phyloP scores from a whole-genome alignment of 2,888 invertebrate species.

The Fragum fragum region DNA sequence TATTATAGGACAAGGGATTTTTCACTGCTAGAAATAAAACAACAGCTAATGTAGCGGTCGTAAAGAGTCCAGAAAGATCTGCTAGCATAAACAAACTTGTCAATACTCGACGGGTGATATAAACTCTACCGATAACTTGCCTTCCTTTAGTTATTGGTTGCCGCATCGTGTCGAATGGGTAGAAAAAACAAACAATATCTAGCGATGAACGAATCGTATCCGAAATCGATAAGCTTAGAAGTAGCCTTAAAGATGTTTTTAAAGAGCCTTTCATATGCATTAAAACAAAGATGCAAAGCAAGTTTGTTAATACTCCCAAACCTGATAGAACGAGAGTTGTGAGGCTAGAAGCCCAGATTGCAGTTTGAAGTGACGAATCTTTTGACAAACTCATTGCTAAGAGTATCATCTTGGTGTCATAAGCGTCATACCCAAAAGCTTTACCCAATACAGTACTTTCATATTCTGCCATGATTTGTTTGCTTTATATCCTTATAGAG shows the following conservation, averaged over 20 bases:
- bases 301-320: neutral
- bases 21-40: neutral
- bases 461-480: too few relatives aligned
- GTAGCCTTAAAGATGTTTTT: neutral
- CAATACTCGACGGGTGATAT: neutral
- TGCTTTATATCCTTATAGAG: too few relatives aligned
- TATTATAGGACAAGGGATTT: neutral
- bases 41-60: neutral
- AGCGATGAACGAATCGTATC: neutral
- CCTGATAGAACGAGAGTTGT: neutral
- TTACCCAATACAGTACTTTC: too few relatives aligned
- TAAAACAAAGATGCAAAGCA: neutral
- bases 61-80: neutral
- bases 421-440: too few relatives aligned
- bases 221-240: neutral
- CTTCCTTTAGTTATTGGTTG: neutral
- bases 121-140: too few relatives aligned
- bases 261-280: neutral
- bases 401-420: too few relatives aligned
- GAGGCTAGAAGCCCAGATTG: neutral
- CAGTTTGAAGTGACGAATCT: neutral
- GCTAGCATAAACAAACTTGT: neutral
- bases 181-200: neutral
- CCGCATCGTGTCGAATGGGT: neutral
- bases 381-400: neutral